A percentile compares a stretch with the other conserved stretches of the same genome.
These are phyloP conservation scores for Paramormyrops kingsleyae DNA, from an alignment of 2,113 vertebrate species.

Conservation along the genomic window DNA sequence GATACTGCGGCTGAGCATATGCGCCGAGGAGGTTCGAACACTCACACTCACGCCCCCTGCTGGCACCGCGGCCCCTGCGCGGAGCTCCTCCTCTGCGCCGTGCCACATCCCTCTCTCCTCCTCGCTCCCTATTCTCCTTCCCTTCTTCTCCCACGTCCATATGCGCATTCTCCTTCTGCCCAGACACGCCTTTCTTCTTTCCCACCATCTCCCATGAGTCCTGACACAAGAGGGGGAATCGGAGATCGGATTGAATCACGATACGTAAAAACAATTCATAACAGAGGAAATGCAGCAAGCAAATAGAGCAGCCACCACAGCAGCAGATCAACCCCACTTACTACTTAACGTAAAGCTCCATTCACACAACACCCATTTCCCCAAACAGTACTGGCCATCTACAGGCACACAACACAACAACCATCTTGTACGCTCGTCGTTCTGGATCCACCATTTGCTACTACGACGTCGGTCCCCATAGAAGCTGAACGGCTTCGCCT, in stretches of 20 bases:
- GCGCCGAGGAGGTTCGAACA: neutral
- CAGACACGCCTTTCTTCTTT: constrained; percentile 92
- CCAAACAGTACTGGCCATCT: neutral
- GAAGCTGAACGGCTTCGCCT: neutral
- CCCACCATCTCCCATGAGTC: constrained; percentile 99
- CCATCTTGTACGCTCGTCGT: neutral
- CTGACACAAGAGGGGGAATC: constrained; percentile 45
- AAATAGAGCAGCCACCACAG: neutral
- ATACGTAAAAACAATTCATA: neutral
- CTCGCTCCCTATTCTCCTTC: constrained; percentile 87
- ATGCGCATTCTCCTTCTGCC: constrained; percentile 85
- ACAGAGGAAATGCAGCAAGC: neutral
- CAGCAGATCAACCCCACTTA: neutral
- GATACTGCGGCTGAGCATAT: neutral
- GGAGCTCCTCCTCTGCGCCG: constrained; percentile 79
- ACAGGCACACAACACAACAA: neutral
- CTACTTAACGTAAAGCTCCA: neutral
- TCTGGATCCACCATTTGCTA: neutral
- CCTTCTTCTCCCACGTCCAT: constrained; percentile 81
- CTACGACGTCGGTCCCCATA: neutral
- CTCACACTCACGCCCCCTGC: constrained; percentile 93
- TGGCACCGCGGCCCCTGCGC: constrained; percentile 77
- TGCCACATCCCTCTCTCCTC: constrained; percentile 78
- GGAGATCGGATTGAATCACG: neutral
- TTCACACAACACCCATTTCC: neutral